Evolutionary conservation across 1,140 invertebrate species (phyloP).

Genomic region (Ditylenchus dipsaci): DNA sequence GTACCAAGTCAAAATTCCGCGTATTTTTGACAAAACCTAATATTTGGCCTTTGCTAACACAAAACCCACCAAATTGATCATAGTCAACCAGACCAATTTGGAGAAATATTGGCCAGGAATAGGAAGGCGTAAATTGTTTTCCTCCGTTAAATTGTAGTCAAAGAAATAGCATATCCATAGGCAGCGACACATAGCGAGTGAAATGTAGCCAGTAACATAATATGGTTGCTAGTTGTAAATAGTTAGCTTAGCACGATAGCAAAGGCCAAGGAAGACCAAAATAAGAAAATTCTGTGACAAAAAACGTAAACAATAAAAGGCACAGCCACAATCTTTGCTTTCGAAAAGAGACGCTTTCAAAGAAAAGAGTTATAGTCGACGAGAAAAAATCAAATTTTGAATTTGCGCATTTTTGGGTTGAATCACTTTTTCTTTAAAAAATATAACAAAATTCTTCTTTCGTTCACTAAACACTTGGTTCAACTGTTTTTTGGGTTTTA

Average conservation of each 20-base stretch:
- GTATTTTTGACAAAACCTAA: too few species aligned
- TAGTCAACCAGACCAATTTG: slow-evolving; percentile 50
- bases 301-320: too few species aligned
- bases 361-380: too few species aligned
- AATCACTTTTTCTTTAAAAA: background rate
- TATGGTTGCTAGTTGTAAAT: too few species aligned
- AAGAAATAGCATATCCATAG: slow-evolving; percentile 26
- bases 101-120: slow-evolving; percentile 31
- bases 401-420: background rate
- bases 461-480: background rate
- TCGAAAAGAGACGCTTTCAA: too few species aligned
- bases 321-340: too few species aligned
- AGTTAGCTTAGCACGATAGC: too few species aligned
- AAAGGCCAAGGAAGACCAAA: too few species aligned
- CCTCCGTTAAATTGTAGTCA: slow-evolving; percentile 19
- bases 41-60: too few species aligned
- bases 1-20: too few species aligned
- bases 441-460: background rate
- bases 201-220: background rate
- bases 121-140: slow-evolving; percentile 7
- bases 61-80: slow-evolving; percentile 35
- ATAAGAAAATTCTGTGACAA: too few species aligned
- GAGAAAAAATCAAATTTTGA: background rate
- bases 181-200: background rate
- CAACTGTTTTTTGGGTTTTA: background rate